A percentile compares a stretch with the other conserved stretches of the same genome.
Evolutionary conservation across 1,140 invertebrate species (phyloP).

Genomic region (Aphelenchoides besseyi): DNA sequence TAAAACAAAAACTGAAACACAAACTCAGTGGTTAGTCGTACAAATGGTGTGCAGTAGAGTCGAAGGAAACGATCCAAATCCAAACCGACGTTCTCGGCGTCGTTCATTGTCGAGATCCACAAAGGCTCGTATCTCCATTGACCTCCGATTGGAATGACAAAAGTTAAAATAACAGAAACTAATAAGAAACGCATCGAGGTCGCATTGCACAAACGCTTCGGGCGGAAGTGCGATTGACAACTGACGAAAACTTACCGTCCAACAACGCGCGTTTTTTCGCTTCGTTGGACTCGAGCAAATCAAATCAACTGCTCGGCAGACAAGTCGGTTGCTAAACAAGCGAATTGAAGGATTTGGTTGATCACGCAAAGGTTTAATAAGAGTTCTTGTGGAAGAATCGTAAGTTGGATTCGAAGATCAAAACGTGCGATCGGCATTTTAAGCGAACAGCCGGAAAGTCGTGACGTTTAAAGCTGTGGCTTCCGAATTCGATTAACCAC

Average conservation of each 20-base stretch:
- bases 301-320: constrained; percentile 15
- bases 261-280: constrained; percentile 6
- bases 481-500: too few relatives aligned
- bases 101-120: not conserved
- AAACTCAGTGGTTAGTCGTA: not conserved
- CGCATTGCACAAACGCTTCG: not conserved
- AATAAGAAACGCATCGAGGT: not conserved
- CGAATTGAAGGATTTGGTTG: too few relatives aligned
- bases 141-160: not conserved
- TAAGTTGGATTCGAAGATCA: too few relatives aligned
- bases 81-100: not conserved
- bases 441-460: too few relatives aligned
- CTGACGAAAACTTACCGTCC: not conserved
- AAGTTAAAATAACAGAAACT: not conserved
- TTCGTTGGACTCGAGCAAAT: not conserved
- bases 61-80: not conserved
- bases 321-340: too few relatives aligned
- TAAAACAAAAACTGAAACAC: not conserved
- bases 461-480: too few relatives aligned
- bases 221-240: not conserved
- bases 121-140: constrained; percentile 1
- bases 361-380: too few relatives aligned
- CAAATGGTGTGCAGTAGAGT: not conserved
- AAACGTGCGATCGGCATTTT: too few relatives aligned
- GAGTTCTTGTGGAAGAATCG: too few relatives aligned